These are phyloP conservation scores for Drosophila mulleri DNA, from an alignment of 2,888 invertebrate species.

Conservation along the genomic window DNA sequence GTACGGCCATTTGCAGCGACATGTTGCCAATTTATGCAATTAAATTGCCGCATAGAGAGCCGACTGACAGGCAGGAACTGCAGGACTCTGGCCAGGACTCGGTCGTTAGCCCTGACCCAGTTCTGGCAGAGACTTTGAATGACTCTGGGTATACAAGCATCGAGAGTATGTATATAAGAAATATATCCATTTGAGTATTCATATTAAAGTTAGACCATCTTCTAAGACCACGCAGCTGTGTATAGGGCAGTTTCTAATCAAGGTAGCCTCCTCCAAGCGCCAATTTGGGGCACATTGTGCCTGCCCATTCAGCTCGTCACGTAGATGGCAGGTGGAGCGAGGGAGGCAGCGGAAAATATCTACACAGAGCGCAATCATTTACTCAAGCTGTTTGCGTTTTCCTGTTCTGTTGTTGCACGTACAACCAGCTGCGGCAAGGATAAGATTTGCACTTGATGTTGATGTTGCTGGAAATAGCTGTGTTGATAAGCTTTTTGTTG, in stretches of 20 bases:
- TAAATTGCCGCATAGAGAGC: slow-evolving; percentile 17
- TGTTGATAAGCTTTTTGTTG: slow-evolving; percentile 23
- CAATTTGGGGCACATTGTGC: slow-evolving; percentile 17
- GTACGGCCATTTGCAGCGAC: slow-evolving; percentile 11
- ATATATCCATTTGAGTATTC: not conserved
- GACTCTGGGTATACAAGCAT: slow-evolving; percentile 7
- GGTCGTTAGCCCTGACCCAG: slow-evolving; percentile 11
- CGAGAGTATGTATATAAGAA: too few relatives aligned
- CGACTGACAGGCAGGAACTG: not conserved
- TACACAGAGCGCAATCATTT: slow-evolving; percentile 36
- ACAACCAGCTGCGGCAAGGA: slow-evolving; percentile 37
- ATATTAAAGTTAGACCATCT: not conserved
- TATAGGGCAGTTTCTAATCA: not conserved
- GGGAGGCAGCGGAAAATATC: slow-evolving; percentile 9
- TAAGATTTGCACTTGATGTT: slow-evolving; percentile 3
- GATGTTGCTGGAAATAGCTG: not conserved
- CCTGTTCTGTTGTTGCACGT: slow-evolving; percentile 35
- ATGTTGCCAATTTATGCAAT: slow-evolving; percentile 35
- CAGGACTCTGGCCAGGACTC: slow-evolving; percentile 1
- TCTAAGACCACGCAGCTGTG: too few relatives aligned
- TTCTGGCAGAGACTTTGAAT: slow-evolving; percentile 2
- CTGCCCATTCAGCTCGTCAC: slow-evolving; percentile 42
- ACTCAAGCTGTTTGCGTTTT: slow-evolving; percentile 21
- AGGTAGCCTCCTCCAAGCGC: not conserved
- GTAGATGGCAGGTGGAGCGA: slow-evolving; percentile 41